phyloP scores from a whole-genome alignment of 1,140 invertebrate genomes.

The Pygmarrhopalites habei region DNA sequence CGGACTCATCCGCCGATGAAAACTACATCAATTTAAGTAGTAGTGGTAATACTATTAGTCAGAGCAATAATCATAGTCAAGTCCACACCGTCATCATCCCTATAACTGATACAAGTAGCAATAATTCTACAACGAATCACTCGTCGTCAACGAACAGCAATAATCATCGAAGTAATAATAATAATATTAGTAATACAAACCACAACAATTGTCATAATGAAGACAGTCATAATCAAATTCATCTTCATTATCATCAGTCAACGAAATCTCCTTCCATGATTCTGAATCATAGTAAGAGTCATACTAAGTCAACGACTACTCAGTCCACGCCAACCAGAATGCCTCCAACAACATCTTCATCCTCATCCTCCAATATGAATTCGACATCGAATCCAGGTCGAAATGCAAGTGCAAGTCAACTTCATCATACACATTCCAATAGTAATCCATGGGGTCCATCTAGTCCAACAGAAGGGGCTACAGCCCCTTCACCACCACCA shows the following conservation, averaged over 20 bases:
- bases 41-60: constrained; percentile 6
- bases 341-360: neutral
- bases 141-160: constrained; percentile 5
- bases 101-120: neutral
- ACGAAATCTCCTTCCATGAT: neutral
- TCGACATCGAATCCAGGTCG: too few relatives aligned
- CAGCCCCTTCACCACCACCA: constrained; percentile 35
- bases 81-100: neutral
- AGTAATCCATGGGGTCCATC: constrained; percentile 31
- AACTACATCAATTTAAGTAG: neutral
- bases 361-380: neutral
- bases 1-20: neutral
- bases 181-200: neutral
- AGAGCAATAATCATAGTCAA: constrained; percentile 15
- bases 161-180: constrained; percentile 2
- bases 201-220: too few relatives aligned
- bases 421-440: constrained; percentile 1
- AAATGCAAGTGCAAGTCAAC: too few relatives aligned
- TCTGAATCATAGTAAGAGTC: too few relatives aligned
- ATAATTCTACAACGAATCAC: neutral
- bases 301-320: neutral
- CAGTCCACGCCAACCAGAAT: neutral
- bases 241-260: too few relatives aligned
- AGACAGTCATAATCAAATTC: too few relatives aligned
- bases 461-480: constrained; percentile 37